Evolutionary conservation across 2,797 vertebrate genomes (phyloP).

Genomic region (Xenopus petersii): DNA sequence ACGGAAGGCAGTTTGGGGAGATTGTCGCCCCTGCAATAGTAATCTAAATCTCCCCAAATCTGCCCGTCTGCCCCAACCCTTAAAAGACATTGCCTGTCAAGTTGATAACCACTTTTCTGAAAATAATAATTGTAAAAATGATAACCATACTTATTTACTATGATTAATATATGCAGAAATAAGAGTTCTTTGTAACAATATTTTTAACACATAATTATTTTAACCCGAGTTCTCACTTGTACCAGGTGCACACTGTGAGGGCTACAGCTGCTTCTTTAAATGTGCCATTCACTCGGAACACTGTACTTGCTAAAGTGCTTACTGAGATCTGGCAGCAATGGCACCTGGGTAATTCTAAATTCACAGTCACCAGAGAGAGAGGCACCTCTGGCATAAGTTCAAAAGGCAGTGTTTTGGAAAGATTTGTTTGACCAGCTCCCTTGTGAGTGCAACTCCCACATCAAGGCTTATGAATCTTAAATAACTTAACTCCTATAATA

Average conservation of each 20-base stretch:
- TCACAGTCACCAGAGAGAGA: conserved; percentile 58
- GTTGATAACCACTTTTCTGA: too few relatives aligned
- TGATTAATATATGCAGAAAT: too few relatives aligned
- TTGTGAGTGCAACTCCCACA: conserved; percentile 57
- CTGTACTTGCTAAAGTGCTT: conserved; percentile 54
- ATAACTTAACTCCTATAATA: conserved; percentile 60
- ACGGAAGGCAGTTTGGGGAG: too few relatives aligned
- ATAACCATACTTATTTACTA: too few relatives aligned
- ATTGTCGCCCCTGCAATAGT: too few relatives aligned
- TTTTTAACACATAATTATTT: too few relatives aligned
- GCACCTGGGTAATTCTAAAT: conserved; percentile 54
- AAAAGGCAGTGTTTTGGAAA: conserved; percentile 67
- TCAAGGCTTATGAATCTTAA: conserved; percentile 58
- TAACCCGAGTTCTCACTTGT: not conserved
- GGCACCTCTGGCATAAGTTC: conserved; percentile 61
- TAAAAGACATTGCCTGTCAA: too few relatives aligned
- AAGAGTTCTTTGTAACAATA: too few relatives aligned
- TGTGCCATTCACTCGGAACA: not conserved
- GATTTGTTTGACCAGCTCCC: conserved; percentile 62
- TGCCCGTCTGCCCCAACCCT: too few relatives aligned
- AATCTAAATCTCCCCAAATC: too few relatives aligned
- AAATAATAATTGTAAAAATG: too few relatives aligned
- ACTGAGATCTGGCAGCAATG: conserved; percentile 56
- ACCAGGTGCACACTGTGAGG: conserved; percentile 1
- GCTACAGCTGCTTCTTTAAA: conserved; percentile 54